A percentile compares a stretch with the other conserved stretches of the same genome.
phyloP scores from a whole-genome alignment of 2,888 invertebrate genomes.

The Cerceris ruficornis region DNA sequence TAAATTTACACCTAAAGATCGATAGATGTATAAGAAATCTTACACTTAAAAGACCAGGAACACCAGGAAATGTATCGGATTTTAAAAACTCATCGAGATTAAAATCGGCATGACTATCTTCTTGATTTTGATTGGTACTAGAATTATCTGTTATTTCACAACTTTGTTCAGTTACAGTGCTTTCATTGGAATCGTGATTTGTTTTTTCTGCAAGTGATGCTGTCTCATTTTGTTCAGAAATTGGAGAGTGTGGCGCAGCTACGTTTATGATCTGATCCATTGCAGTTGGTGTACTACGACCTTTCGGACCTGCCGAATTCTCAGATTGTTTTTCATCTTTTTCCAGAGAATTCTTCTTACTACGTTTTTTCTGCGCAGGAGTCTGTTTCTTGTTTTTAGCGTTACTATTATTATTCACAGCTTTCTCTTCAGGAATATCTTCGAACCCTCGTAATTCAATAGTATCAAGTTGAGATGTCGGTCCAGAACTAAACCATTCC shows the following conservation, averaged over 20 bases:
- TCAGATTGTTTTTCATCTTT: conserved; percentile 75
- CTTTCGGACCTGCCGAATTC: conserved; percentile 72
- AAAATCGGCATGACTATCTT: conserved; percentile 83
- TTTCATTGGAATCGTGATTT: conserved; percentile 64
- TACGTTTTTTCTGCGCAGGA: conserved; percentile 81
- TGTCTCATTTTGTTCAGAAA: conserved; percentile 75
- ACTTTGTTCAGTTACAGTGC: conserved; percentile 62
- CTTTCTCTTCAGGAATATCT: conserved; percentile 84
- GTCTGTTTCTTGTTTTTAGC: conserved; percentile 80
- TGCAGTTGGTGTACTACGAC: conserved; percentile 80
- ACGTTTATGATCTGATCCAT: conserved; percentile 75
- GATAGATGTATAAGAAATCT: conserved; percentile 64
- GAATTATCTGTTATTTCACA: conserved; percentile 64
- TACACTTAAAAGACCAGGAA: conserved; percentile 89
- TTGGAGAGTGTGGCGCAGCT: conserved; percentile 78
- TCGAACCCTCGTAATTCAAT: conserved; percentile 97
- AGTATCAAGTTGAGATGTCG: conserved; percentile 94
- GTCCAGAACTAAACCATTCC: conserved; percentile 95
- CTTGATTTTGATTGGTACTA: conserved; percentile 66
- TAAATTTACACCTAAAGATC: background rate
- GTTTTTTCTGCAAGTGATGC: conserved; percentile 60
- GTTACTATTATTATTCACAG: conserved; percentile 54
- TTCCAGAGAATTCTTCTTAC: conserved; percentile 80
- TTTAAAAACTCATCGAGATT: conserved; percentile 94
- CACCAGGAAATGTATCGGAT: conserved; percentile 89